Conservation (phyloP, 2,888 invertebrate genomes). For the Callyntrura sp. region DNA sequence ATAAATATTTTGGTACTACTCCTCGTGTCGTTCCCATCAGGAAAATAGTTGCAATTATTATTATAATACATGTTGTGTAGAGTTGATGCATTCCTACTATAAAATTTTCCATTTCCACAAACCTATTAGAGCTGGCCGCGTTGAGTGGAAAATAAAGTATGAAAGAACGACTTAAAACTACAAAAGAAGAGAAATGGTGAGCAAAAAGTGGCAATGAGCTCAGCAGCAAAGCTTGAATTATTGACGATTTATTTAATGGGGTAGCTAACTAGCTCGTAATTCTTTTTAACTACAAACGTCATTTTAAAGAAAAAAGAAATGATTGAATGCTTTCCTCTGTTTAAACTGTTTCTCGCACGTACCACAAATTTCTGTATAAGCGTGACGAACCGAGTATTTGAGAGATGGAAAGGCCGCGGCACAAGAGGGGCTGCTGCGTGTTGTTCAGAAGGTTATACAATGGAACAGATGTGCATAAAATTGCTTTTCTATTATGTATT, state of each 20-base stretch:
- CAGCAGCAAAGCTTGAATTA: conserved; percentile 50
- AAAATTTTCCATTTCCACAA: not conserved
- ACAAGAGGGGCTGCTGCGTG: not conserved
- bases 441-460: not conserved
- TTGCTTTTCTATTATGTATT: too few relatives aligned
- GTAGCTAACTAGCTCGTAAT: conserved; percentile 62
- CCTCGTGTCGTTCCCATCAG: too few relatives aligned
- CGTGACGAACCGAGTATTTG: conserved; percentile 22
- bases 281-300: conserved; percentile 55
- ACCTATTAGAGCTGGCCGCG: not conserved
- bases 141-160: not conserved
- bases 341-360: conserved; percentile 19
- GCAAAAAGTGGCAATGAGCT: conserved; percentile 23
- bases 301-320: conserved; percentile 22
- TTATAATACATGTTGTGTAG: not conserved
- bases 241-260: conserved; percentile 67
- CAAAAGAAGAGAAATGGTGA: not conserved
- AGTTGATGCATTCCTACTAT: too few relatives aligned
- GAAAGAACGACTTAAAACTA: not conserved
- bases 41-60: too few relatives aligned
- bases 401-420: not conserved
- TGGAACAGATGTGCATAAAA: not conserved
- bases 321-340: conserved; percentile 58
- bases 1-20: too few relatives aligned
- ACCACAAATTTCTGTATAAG: not conserved